phyloP scores from a whole-genome alignment of 53 echinoderm and acorn worm species.

The Hippasteria phrygiana region DNA sequence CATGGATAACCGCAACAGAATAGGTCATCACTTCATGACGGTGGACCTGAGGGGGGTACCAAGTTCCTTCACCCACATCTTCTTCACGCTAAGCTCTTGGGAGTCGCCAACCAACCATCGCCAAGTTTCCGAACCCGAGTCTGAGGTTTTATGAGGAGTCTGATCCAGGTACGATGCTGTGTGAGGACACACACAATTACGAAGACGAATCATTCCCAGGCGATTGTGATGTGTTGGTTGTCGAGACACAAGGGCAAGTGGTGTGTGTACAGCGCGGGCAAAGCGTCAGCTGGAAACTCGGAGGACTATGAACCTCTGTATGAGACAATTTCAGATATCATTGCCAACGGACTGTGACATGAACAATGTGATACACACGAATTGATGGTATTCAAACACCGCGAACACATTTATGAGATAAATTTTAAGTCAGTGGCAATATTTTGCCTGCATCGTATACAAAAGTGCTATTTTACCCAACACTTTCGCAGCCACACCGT shows the following conservation, averaged over 20 bases:
- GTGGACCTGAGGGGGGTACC: constrained; percentile 37
- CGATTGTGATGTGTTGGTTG: constrained; percentile 68
- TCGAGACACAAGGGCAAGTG: constrained; percentile 47
- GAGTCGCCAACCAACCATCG: constrained; percentile 42
- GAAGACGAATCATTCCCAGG: constrained; percentile 32
- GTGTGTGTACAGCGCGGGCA: constrained; percentile 63
- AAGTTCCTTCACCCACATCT: constrained; percentile 35
- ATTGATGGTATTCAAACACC: too few species aligned
- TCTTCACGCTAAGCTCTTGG: constrained; percentile 59
- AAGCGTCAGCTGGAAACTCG: constrained; percentile 61
- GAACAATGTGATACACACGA: too few species aligned
- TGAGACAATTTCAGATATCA: constrained; percentile 32
- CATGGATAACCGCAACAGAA: not conserved
- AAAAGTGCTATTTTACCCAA: too few species aligned
- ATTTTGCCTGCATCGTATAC: too few species aligned
- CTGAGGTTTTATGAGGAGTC: constrained; percentile 52
- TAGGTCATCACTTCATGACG: constrained; percentile 54
- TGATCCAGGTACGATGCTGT: constrained; percentile 47
- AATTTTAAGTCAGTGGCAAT: too few species aligned
- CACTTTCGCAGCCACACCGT: too few species aligned
- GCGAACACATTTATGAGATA: too few species aligned
- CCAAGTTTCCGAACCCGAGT: constrained; percentile 54
- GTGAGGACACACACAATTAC: constrained; percentile 49
- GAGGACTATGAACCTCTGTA: constrained; percentile 61
- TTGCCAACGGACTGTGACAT: constrained; percentile 34